phyloP scores from a whole-genome alignment of 2,888 invertebrate genomes.

The Acanthoscelides obtectus region DNA sequence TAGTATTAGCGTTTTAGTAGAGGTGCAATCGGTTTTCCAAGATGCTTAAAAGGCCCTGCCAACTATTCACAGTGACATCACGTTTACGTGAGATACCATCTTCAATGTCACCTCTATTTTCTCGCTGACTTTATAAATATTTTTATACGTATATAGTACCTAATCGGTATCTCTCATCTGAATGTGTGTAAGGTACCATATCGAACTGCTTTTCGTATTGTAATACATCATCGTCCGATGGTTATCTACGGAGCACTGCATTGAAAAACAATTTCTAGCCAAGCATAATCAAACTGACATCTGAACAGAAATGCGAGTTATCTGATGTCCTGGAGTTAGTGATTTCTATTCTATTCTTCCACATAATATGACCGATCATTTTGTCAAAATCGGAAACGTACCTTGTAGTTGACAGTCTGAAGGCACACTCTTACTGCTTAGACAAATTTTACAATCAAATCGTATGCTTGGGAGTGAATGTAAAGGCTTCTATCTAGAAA shows the following conservation, averaged over 20 bases:
- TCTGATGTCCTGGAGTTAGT: background rate
- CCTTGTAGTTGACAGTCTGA: background rate
- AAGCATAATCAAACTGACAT: background rate
- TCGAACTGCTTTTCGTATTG: background rate
- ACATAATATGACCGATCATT: background rate
- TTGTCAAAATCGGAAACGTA: background rate
- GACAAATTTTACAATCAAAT: too few species aligned
- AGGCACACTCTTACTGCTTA: too few species aligned
- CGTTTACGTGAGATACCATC: background rate
- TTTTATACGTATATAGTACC: background rate
- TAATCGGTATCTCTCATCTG: background rate
- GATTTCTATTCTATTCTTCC: background rate
- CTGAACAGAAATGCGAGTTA: background rate
- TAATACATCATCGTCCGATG: background rate
- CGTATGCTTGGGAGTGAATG: too few species aligned
- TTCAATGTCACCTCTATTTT: background rate
- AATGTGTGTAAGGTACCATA: background rate
- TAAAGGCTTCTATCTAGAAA: too few species aligned
- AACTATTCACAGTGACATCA: too few species aligned
- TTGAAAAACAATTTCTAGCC: background rate
- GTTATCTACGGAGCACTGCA: background rate
- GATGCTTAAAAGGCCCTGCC: too few species aligned
- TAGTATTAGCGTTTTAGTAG: too few species aligned
- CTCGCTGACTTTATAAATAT: background rate
- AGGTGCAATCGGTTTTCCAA: too few species aligned